A percentile compares a stretch with the other conserved stretches of the same genome.
Conservation (phyloP, 2,797 vertebrate species). For the Sebastolobus alascanus region DNA sequence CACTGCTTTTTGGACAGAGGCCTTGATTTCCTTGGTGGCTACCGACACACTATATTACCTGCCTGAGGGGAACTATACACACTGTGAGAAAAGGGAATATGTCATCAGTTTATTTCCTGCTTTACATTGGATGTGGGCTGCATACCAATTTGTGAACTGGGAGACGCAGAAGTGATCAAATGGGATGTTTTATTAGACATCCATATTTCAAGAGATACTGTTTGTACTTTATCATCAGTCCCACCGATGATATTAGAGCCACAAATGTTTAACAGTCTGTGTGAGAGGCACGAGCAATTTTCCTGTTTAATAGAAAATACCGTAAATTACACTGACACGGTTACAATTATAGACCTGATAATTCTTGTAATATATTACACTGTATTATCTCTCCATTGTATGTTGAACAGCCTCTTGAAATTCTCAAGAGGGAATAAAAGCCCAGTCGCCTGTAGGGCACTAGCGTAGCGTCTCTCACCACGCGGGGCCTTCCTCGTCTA, state of each 20-base stretch:
- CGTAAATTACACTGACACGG: constrained; percentile 6
- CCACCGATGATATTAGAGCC: constrained; percentile 5
- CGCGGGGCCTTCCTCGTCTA: constrained; percentile 29
- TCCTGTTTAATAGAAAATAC: constrained; percentile 10
- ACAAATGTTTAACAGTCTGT: constrained; percentile 29
- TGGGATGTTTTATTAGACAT: constrained; percentile 39
- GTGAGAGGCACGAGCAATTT: constrained; percentile 17
- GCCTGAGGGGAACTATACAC: constrained; percentile 36
- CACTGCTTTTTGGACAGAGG: constrained; percentile 7
- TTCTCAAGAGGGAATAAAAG: constrained; percentile 36
- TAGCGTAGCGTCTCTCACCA: constrained; percentile 14
- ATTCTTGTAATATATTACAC: constrained; percentile 5
- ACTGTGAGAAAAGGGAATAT: constrained; percentile 28
- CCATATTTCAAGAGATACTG: constrained; percentile 35
- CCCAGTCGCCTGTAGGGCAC: constrained; percentile 17
- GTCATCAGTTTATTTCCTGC: constrained; percentile 38
- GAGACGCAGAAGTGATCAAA: constrained; percentile 35
- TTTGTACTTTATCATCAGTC: constrained; percentile 9
- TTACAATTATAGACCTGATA: constrained; percentile 15
- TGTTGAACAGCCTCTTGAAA: constrained; percentile 19
- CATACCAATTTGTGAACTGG: constrained; percentile 23
- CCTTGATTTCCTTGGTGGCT: constrained; percentile 38
- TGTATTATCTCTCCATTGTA: constrained; percentile 7
- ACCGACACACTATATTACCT: constrained; percentile 35
- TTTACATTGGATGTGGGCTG: constrained; percentile 32